Base-by-base conservation (phyloP, 2,888 invertebrate species). In the Calameuta pallipes region DNA sequence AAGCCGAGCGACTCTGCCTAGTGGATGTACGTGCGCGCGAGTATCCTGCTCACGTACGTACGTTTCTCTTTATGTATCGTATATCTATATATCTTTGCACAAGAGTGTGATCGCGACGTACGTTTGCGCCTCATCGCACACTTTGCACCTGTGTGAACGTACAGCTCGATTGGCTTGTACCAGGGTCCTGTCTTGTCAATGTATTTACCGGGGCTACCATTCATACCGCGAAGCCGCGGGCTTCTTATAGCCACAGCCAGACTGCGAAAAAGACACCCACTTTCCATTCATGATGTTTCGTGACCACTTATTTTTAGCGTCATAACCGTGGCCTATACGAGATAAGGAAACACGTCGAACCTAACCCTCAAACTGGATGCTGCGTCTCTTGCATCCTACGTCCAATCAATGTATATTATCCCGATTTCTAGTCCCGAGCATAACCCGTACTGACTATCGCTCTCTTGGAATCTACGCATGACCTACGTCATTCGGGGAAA, bases 211-310 rank as follows among this genome's bases (percentile, higher is more conserved):
- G 75, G 77, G 80, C 79, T 81, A 75, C 78, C 82, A 82, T 84
- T 86, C 83, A 83, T 79, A 77, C 78, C 82, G 76, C 76, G 77
- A 78, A 76, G 78, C 80, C 80, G 69, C 56, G 56, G 56, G 33
- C 71, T 71, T 15, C 37, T 13, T 33, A 36, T 31, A 36, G 41
- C 41, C 74, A 68, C 77, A 77, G 76, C 75, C 82, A 75, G 78
- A 80, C 83, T 75, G 79, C 76, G 83, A 83, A 84, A 85, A 83
- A 81, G 78, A 78, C 81, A 81, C 78, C 80, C 78, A 71, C 75
- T 70, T 73, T 73, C 76, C 79, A 84, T 84, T 84, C 81, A 80
- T 74, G 68, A 69, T 76, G 77, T 74, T 79, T 78, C 77, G 56
- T 81, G 82, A 31, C 12, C 71, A 71, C 71, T 33, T 71, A 71